Evolutionary conservation across 2,888 invertebrate species (phyloP), one percentile per base, ranked within the genome.

Genomic region (Pecten maximus): DNA sequence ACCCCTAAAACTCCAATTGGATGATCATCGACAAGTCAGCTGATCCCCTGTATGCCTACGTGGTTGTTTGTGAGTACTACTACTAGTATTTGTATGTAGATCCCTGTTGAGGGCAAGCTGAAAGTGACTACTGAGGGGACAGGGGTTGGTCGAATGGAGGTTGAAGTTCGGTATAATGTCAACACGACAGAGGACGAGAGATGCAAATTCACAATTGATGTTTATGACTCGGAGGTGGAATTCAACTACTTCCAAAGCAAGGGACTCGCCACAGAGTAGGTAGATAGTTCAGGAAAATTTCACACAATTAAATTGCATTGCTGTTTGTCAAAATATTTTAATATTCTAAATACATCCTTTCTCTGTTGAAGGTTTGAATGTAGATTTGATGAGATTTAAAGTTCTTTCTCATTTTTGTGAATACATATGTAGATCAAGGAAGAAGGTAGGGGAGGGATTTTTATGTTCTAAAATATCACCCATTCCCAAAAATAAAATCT

Each of bases 111-210:
- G 50, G 91, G 91, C 15, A 50, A 91, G n/a, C 19, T 93, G 60
- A 89, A 89, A 28, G 91, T 93, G 19, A 88, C 90, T 15, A 93
- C 94, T 2, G 93, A 92, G n/a, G 95, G 95, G 10, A 93, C 93
- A 12, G 95, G 95, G 39, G 93, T 94, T 0, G 94, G 94, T 19
- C 91, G 93, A 91, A 93, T 95, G 93, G 93, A 93, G 74, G 93
- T 95, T 1, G 94, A 95, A 54, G 93, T 94, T 23, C 88, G 94
- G 16, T 95, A 93, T 87, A 94, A 95, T 88, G 92, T 94, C 0
- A 93, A 94, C 3, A 91, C 93, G 48, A 91, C 89, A 1, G 93
- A 94, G 6, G 87, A 91, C 15, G 92, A 92, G 48, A 88, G 89
- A 12, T 95, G 94, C 90, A 91, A 92, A 60, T 95, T 94, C 90